Percentiles rank a stretch among this genome's conserved stretches.
Conservation (phyloP, 2,888 invertebrate genomes). For the Nomada fabriciana region DNA sequence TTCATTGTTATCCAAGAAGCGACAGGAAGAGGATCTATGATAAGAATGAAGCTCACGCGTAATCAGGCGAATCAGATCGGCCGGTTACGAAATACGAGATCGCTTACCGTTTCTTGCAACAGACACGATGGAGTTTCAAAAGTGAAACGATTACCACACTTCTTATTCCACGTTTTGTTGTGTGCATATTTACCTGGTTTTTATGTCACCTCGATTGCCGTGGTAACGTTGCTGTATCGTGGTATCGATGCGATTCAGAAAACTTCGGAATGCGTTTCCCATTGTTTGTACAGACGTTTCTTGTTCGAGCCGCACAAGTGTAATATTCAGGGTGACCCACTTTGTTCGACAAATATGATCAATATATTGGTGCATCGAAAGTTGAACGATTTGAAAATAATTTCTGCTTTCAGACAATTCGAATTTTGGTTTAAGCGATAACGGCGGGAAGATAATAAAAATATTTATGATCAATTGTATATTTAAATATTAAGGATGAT, state of each 20-base stretch:
- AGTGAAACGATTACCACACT: constrained; percentile 54
- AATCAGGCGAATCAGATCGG: constrained; percentile 52
- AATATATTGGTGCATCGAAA: not conserved
- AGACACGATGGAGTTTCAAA: constrained; percentile 54
- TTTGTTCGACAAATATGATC: not conserved
- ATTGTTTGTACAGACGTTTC: not conserved
- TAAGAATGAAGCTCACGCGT: constrained; percentile 55
- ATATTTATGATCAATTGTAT: too few species aligned
- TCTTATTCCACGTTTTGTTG: constrained; percentile 40
- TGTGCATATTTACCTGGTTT: constrained; percentile 48
- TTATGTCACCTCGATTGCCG: constrained; percentile 28
- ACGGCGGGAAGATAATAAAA: too few species aligned
- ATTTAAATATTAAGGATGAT: too few species aligned
- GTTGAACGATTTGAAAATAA: too few species aligned
- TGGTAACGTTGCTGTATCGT: not conserved
- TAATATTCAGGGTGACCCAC: not conserved
- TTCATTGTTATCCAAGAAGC: constrained; percentile 59
- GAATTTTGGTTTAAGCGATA: not conserved
- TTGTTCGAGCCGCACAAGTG: too few species aligned
- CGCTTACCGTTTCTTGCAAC: constrained; percentile 46
- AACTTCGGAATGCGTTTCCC: not conserved
- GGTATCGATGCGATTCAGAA: not conserved
- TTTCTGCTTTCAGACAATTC: too few species aligned
- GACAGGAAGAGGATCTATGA: constrained; percentile 58
- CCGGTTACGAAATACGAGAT: constrained; percentile 47